Conservation (phyloP, 2,888 invertebrate species). For the Parnassius apollo region DNA sequence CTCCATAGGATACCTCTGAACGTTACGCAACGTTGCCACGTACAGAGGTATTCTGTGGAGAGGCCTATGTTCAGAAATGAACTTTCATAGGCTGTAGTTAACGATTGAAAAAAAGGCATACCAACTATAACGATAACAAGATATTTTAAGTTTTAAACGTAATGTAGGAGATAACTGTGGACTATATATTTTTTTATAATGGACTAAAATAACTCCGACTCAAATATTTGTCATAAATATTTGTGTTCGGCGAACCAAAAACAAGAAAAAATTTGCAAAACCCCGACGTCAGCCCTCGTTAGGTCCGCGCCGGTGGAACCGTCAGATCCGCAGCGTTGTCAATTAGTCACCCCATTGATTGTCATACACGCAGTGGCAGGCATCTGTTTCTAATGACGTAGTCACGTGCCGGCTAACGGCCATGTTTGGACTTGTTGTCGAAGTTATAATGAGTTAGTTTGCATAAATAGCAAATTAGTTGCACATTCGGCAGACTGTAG, state of each 20-base stretch:
- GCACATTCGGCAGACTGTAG: background rate
- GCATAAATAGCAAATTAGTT: too few relatives aligned
- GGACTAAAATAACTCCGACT: too few relatives aligned
- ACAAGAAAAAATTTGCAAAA: background rate
- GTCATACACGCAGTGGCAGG: conserved; percentile 46
- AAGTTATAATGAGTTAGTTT: conserved; percentile 2
- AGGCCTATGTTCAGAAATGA: too few relatives aligned
- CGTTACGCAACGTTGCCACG: too few relatives aligned
- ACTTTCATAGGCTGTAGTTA: too few relatives aligned
- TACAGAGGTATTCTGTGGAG: too few relatives aligned
- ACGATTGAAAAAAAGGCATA: too few relatives aligned
- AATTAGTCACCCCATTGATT: conserved; percentile 47
- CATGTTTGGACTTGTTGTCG: conserved; percentile 7
- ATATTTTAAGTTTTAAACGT: too few relatives aligned
- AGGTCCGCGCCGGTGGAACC: conserved; percentile 42
- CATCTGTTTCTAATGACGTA: conserved; percentile 65
- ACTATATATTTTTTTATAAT: too few relatives aligned
- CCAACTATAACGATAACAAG: too few relatives aligned
- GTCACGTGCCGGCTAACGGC: conserved; percentile 44
- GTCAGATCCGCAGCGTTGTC: conserved; percentile 42
- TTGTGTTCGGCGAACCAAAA: conserved; percentile 1
- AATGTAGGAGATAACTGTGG: too few relatives aligned
- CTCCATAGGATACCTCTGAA: too few relatives aligned
- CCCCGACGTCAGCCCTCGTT: conserved; percentile 27
- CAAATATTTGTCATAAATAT: conserved; percentile 8